Percentiles rank a stretch among this genome's conserved stretches.
phyloP scores from a whole-genome alignment of 2,113 vertebrate species.

The Ictalurus punctatus region DNA sequence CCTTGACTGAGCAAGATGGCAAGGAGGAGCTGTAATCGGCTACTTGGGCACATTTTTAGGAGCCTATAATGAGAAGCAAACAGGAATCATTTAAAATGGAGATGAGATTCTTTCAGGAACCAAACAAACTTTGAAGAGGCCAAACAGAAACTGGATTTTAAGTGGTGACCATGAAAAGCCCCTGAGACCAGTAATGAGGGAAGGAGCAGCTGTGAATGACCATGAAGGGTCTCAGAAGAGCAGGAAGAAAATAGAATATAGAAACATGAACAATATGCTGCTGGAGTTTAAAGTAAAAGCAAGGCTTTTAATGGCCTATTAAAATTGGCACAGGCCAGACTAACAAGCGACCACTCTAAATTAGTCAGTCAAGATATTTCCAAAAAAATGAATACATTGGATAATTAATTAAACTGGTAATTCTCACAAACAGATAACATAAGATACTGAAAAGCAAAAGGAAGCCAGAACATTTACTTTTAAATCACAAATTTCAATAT shows the following conservation, averaged over 20 bases:
- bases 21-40: constrained; percentile 48
- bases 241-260: constrained; percentile 12
- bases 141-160: constrained; percentile 18
- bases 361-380: neutral
- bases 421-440: neutral
- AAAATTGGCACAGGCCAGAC: neutral
- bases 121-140: constrained; percentile 2
- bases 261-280: neutral
- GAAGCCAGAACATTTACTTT: neutral
- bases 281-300: neutral
- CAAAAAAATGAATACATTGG: neutral
- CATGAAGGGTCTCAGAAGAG: neutral
- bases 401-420: neutral
- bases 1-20: constrained; percentile 69
- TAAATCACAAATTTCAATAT: neutral
- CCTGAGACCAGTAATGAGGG: constrained; percentile 12
- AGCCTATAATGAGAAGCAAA: constrained; percentile 63
- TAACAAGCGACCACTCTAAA: neutral
- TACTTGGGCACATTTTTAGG: constrained; percentile 61
- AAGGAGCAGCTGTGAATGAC: constrained; percentile 18
- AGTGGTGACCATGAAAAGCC: constrained; percentile 25
- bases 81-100: constrained; percentile 30
- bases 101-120: constrained; percentile 1
- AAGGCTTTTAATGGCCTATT: neutral
- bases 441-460: neutral